Evolutionary conservation across 1,140 invertebrate species (phyloP).

Genomic region (Phymastichus coffea): DNA sequence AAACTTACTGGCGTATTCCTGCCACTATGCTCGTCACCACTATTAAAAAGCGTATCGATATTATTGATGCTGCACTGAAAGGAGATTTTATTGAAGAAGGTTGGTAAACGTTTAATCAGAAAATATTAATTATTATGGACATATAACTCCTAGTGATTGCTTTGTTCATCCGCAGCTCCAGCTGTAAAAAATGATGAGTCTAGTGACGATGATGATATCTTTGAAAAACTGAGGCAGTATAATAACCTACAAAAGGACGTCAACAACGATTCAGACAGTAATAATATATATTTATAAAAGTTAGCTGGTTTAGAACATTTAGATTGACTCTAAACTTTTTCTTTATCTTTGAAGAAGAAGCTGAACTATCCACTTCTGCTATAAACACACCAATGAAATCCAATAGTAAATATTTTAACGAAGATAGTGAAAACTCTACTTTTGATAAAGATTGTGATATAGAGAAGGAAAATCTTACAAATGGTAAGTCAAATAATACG

Average conservation of each 20-base stretch:
- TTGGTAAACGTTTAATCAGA: no score
- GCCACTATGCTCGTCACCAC: slow-evolving; percentile 52
- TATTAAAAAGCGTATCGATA: slow-evolving; percentile 50
- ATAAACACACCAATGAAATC: not conserved
- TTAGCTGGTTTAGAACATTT: no score
- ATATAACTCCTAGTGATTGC: no score
- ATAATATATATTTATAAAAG: no score
- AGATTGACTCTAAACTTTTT: no score
- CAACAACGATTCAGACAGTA: no score
- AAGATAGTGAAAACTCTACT: not conserved
- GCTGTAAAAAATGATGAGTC: slow-evolving; percentile 1
- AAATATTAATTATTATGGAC: no score
- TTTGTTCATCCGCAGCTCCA: not conserved
- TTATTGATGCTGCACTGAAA: slow-evolving; percentile 52
- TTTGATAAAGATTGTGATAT: slow-evolving; percentile 4
- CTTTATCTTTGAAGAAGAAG: no score
- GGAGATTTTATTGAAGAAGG: slow-evolving; percentile 48
- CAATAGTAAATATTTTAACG: not conserved
- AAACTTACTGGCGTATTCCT: slow-evolving; percentile 65
- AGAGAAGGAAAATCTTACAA: not conserved
- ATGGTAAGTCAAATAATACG: no score
- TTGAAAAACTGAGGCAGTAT: slow-evolving; percentile 40
- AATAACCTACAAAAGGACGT: slow-evolving; percentile 14
- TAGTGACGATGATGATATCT: slow-evolving; percentile 34
- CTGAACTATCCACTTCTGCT: no score